Evolutionary conservation across 2,113 vertebrate genomes (phyloP).

Genomic region (Poeciliopsis occidentalis): DNA sequence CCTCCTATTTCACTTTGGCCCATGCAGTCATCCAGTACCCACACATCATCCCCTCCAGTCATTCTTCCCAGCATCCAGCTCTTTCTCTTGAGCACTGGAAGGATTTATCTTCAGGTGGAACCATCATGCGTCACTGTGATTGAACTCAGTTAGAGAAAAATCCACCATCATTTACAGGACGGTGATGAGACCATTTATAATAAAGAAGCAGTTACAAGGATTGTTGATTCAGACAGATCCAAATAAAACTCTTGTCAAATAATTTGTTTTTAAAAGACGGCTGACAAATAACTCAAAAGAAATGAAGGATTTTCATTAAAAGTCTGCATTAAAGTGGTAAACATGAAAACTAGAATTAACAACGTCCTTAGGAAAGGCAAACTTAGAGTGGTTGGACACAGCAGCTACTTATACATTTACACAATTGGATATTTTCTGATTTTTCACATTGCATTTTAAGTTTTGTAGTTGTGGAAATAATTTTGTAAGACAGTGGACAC

Average conservation of each 20-base stretch:
- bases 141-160: slow-evolving; percentile 28
- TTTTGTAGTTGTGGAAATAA: no score
- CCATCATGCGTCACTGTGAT: slow-evolving; percentile 7
- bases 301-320: neutral
- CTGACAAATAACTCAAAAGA: neutral
- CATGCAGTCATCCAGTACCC: slow-evolving; percentile 15
- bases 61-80: slow-evolving; percentile 19
- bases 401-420: no score
- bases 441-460: no score
- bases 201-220: neutral
- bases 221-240: neutral
- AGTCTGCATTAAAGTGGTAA: no score
- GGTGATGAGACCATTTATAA: slow-evolving; percentile 22
- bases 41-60: neutral
- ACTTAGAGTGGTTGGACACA: no score
- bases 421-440: no score
- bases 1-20: slow-evolving; percentile 1
- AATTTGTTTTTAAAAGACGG: neutral
- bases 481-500: no score
- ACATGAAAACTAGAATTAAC: no score
- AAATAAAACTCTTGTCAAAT: neutral
- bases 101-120: slow-evolving; percentile 26
- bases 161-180: neutral
- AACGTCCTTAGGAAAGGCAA: no score
- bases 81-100: slow-evolving; percentile 4